Evolutionary conservation across 2,797 vertebrate genomes (phyloP), one percentile per base, ranked within the genome.

Genomic region (Adrianichthys oophorus): DNA sequence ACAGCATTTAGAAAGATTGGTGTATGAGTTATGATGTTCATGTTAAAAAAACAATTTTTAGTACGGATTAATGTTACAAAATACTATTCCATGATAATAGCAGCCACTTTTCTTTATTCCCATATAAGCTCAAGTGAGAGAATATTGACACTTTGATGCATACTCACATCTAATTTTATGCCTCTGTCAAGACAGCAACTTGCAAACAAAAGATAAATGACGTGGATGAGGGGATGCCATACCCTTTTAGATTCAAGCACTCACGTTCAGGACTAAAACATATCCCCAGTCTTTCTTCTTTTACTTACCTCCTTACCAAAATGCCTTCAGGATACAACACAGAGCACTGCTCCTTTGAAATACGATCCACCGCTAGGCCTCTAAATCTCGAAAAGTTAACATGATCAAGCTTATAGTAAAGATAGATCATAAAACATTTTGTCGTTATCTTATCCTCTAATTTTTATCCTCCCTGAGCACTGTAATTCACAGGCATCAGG

Each of bases 281-380:
- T 70, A 72, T 80, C 57, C 65, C 77, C 26, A 0, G 52, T 75
- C 69, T 62, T 41, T 41, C 43, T 51, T 60, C 45, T 51, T 77
- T 29, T 29, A 21, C 19, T 67, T 62, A 72, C 79, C 77, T 68
- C 46, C 29, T 12, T 32, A 24, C 53, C 59, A 43, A 41, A 58
- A 63, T 64, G 63, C 76, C 78, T 78, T 61, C 55, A 61, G 58
- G 66, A 87, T 69, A 83, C 60, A 79, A 70, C 80, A 48, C 82
- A 87, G 81, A 85, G 62, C 59, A 56, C 64, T 46, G 61, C 59
- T 72, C 52, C 77, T 83, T 88, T 90, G 85, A 88, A 90, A 88
- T 62, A n/a, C 8, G 65, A 89, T 74, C 76, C 73, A 59, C 66
- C 42, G 29, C 70, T 24, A 63, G 70, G 58, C 59, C 57, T 59